phyloP scores from a whole-genome alignment of 2,797 vertebrate species.

The Platalea minor region DNA sequence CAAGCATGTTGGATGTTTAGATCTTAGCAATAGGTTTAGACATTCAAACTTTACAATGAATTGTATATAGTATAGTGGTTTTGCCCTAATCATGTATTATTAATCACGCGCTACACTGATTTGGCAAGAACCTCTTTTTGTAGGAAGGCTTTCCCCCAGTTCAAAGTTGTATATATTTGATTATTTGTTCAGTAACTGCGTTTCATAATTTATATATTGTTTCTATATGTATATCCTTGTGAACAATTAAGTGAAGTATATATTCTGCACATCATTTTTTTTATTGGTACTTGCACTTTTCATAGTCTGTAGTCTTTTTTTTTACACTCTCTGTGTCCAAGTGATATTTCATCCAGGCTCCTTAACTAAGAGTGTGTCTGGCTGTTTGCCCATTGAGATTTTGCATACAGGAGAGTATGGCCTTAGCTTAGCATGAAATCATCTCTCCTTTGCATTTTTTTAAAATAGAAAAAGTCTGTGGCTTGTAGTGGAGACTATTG shows the following conservation, averaged over 20 bases:
- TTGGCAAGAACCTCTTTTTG: not conserved
- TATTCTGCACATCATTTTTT: not conserved
- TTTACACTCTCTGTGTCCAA: not conserved
- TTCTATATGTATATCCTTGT: not conserved
- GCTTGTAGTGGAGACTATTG: not conserved
- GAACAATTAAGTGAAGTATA: not conserved
- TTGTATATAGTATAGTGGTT: not conserved
- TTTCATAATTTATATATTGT: not conserved
- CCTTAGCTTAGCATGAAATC: constrained; percentile 2
- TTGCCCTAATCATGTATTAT: not conserved
- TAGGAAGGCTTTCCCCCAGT: not conserved
- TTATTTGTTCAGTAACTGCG: not conserved
- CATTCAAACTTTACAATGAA: not conserved
- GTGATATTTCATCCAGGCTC: not conserved
- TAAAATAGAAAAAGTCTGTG: not conserved
- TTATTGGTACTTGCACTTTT: not conserved
- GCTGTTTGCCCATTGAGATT: not conserved
- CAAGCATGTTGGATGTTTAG: not conserved
- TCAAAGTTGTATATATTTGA: not conserved
- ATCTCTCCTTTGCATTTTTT: not conserved
- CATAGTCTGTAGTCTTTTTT: not conserved
- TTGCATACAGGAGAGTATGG: not conserved
- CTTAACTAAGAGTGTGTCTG: not conserved
- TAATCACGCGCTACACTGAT: not conserved
- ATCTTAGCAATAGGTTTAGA: not conserved